phyloP scores from a whole-genome alignment of 1,140 invertebrate species.

The Lepidurus apus region DNA sequence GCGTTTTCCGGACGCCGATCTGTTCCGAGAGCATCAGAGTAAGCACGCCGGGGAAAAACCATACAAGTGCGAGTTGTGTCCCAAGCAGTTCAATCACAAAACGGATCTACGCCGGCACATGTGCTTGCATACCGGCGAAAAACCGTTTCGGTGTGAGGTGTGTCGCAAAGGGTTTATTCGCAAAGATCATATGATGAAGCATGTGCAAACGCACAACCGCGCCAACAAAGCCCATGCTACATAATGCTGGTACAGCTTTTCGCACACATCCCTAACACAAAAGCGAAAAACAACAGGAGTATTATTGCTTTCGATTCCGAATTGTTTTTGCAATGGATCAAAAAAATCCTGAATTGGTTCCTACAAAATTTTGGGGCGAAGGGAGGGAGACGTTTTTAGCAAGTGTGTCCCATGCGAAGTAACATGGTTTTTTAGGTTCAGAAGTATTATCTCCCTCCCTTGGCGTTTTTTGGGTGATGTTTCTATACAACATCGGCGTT shows the following conservation, averaged over 20 bases:
- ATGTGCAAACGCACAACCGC: conserved; percentile 73
- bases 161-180: conserved; percentile 87
- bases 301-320: conserved; percentile 4
- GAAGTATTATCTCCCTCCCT: conserved; percentile 8
- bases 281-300: neutral
- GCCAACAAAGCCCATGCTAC: conserved; percentile 39
- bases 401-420: neutral
- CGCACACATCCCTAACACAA: neutral
- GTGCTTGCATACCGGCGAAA: conserved; percentile 67
- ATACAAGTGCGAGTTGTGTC: conserved; percentile 79
- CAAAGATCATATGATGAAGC: conserved; percentile 92
- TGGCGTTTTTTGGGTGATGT: neutral
- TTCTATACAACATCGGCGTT: conserved; percentile 18
- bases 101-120: conserved; percentile 83
- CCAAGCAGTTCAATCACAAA: conserved; percentile 85
- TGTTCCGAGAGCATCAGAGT: conserved; percentile 56
- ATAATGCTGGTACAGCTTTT: neutral
- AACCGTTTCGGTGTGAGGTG: conserved; percentile 71
- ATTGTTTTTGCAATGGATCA: conserved; percentile 3
- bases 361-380: neutral
- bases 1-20: conserved; percentile 59
- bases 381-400: neutral
- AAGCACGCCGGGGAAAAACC: conserved; percentile 80
- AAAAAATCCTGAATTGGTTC: conserved; percentile 22
- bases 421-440: neutral